Percentiles rank a stretch among this genome's conserved stretches.
These are phyloP conservation scores for Psilopogon haemacephalus DNA, from an alignment of 2,113 vertebrate genomes.

Conservation along the genomic window DNA sequence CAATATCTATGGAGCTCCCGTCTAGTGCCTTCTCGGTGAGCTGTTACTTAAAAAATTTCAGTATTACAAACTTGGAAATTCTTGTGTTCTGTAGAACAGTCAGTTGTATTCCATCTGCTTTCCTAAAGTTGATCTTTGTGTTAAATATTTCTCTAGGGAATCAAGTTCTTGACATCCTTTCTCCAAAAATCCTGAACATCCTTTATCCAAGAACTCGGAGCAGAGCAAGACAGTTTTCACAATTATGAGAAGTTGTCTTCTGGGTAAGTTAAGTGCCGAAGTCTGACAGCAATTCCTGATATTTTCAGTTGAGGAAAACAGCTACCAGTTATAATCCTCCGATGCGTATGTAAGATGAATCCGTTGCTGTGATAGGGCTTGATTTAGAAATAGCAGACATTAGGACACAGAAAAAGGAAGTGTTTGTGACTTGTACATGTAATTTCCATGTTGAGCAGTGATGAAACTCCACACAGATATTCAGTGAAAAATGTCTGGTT, in stretches of 20 bases:
- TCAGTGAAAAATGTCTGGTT: neutral
- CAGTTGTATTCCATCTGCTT: neutral
- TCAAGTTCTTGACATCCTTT: neutral
- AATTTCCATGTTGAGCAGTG: neutral
- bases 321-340: neutral
- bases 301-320: neutral
- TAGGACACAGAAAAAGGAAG: neutral
- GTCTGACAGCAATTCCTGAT: neutral
- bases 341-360: neutral
- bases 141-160: slow-evolving; percentile 25
- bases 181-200: neutral
- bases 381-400: neutral
- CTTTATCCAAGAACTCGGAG: neutral
- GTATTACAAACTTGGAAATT: neutral
- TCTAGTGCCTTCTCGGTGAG: neutral
- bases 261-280: neutral
- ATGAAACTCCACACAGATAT: neutral
- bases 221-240: neutral
- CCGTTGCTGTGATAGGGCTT: neutral
- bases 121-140: neutral
- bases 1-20: neutral
- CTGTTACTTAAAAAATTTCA: neutral
- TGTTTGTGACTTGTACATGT: neutral
- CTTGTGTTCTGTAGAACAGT: neutral
- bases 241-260: neutral